Evolutionary conservation across 2,888 invertebrate genomes (phyloP).

Genomic region (Chaetoderma sp.): DNA sequence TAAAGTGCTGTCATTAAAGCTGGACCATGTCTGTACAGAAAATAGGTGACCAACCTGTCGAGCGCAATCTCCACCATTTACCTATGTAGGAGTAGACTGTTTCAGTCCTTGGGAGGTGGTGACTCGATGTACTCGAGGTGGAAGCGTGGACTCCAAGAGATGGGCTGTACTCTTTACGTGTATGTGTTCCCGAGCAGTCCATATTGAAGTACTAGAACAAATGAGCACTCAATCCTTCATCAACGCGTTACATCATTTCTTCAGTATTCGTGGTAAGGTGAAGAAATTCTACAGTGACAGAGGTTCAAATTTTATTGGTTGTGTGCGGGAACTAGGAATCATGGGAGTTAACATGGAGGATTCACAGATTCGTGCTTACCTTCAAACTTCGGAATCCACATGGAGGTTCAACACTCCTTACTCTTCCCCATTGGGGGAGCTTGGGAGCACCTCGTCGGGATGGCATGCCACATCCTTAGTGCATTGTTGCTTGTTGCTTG

Average conservation of each 20-base stretch:
- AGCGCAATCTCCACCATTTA: conserved; percentile 32
- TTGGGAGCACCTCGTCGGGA: not conserved
- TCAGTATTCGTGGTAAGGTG: conserved; percentile 26
- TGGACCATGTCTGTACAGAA: conserved; percentile 17
- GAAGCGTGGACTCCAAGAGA: conserved; percentile 28
- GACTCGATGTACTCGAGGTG: conserved; percentile 25
- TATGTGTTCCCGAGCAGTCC: conserved; percentile 27
- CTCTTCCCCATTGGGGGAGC: conserved; percentile 5
- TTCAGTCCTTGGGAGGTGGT: conserved; percentile 34
- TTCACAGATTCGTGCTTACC: conserved; percentile 1
- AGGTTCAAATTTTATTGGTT: conserved; percentile 33
- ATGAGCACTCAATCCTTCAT: conserved; percentile 32
- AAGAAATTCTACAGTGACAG: conserved; percentile 26
- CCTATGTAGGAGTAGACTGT: conserved; percentile 31
- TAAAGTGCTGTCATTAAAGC: conserved; percentile 25
- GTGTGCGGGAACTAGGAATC: conserved; percentile 9
- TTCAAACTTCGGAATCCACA: not conserved
- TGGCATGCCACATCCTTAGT: not conserved
- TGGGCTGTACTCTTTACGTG: conserved; percentile 37
- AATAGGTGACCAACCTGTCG: conserved; percentile 34
- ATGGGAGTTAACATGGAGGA: conserved; percentile 17
- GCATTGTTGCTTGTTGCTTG: not conserved
- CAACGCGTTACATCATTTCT: conserved; percentile 29
- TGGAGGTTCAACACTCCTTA: conserved; percentile 11
- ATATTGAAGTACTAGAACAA: conserved; percentile 34